phyloP scores from a whole-genome alignment of 2,888 invertebrate genomes.

The Lucinisca nassula region DNA sequence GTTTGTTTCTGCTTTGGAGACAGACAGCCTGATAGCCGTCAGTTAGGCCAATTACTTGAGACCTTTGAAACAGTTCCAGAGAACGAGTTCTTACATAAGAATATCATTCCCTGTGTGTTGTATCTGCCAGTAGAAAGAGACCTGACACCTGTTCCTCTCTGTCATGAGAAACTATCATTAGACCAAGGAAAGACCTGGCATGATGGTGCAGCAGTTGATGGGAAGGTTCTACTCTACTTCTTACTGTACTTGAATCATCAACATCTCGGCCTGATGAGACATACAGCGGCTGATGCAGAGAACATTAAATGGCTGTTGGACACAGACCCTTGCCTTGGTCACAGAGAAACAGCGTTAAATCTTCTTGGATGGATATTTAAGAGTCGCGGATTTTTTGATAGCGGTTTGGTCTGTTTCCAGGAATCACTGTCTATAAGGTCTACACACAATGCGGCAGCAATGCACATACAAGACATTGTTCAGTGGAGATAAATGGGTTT shows the following conservation, averaged over 20 bases:
- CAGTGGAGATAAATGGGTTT: no score
- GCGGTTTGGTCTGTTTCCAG: background rate
- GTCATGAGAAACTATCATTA: background rate
- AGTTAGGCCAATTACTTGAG: no score
- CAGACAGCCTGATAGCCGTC: no score
- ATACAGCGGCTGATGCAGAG: background rate
- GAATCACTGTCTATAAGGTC: constrained; percentile 11
- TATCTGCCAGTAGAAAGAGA: background rate
- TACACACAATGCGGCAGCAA: constrained; percentile 21
- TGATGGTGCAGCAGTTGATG: background rate
- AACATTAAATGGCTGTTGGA: background rate
- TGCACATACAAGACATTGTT: constrained; percentile 1
- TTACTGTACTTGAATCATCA: background rate
- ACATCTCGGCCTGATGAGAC: background rate
- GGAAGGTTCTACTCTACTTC: background rate
- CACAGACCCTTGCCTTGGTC: background rate
- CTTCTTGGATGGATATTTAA: constrained; percentile 30
- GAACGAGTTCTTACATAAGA: background rate
- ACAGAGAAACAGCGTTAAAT: constrained; percentile 23
- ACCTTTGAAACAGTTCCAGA: background rate
- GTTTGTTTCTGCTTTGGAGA: background rate
- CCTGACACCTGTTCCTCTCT: background rate
- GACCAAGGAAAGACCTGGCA: background rate
- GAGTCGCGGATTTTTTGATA: background rate
- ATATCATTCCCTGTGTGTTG: background rate